These are phyloP conservation scores for Patiria miniata DNA, from an alignment of 35 echinoderm and acorn worm species.

Conservation along the genomic window DNA sequence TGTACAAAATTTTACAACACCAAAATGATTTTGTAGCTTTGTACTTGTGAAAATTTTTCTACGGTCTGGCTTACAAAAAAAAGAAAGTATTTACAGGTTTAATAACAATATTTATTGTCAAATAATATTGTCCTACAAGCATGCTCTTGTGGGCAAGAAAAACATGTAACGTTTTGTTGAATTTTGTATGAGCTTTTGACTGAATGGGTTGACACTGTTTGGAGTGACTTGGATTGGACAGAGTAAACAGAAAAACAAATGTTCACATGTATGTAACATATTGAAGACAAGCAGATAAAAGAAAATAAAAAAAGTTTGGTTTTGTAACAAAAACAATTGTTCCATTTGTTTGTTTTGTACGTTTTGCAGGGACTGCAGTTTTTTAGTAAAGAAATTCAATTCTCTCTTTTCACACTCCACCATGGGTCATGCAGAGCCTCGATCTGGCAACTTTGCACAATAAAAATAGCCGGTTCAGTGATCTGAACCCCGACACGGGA, in stretches of 20 bases:
- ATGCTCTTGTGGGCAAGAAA: neutral
- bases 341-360: neutral
- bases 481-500: neutral
- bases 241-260: neutral
- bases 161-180: neutral
- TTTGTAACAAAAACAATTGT: neutral
- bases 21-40: conserved; percentile 5
- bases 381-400: neutral
- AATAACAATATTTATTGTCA: conserved; percentile 1
- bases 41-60: neutral
- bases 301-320: conserved; percentile 20
- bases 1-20: neutral
- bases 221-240: neutral
- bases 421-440: too few species aligned
- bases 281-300: conserved; percentile 19
- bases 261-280: conserved; percentile 29
- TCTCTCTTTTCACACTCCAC: too few species aligned
- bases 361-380: neutral
- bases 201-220: neutral
- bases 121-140: neutral
- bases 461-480: too few species aligned
- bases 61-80: neutral
- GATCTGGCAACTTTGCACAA: too few species aligned
- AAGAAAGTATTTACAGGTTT: neutral
- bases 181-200: neutral